phyloP scores from a whole-genome alignment of 2,797 vertebrate genomes.

The Cirrhinus molitorella region DNA sequence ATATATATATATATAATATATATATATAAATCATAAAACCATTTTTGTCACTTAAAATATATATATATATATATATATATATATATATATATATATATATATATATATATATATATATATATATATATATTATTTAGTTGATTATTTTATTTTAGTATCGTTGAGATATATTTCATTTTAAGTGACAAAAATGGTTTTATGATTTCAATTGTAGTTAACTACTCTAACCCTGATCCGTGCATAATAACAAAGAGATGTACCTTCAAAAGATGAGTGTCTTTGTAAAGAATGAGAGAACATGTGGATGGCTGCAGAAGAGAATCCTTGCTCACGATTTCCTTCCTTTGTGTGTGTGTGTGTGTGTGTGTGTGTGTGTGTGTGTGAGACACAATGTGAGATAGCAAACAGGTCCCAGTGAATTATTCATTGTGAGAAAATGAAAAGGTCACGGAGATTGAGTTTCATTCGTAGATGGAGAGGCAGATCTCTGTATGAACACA shows the following conservation, averaged over 20 bases:
- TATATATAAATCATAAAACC: no score
- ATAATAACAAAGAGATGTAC: neutral
- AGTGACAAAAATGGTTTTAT: neutral
- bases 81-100: no score
- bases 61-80: no score
- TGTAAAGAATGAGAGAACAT: conserved; percentile 13
- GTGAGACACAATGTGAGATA: conserved; percentile 51
- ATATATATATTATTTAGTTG: neutral
- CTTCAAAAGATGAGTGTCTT: neutral
- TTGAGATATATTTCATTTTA: neutral
- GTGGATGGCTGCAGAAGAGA: neutral
- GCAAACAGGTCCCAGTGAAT: conserved; percentile 73
- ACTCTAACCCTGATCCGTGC: neutral
- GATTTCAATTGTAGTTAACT: neutral
- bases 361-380: neutral
- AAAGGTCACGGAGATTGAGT: conserved; percentile 76
- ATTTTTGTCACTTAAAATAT: no score
- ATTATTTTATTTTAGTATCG: neutral
- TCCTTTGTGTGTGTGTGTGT: neutral
- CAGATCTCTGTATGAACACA: conserved; percentile 41
- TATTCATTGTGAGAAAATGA: conserved; percentile 80
- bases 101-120: no score
- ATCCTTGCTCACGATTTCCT: neutral
- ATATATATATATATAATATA: no score
- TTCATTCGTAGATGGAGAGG: conserved; percentile 45